Evolutionary conservation across 1,140 invertebrate species (phyloP), one percentile per base, ranked within the genome.

Genomic region (Heliconius himera): DNA sequence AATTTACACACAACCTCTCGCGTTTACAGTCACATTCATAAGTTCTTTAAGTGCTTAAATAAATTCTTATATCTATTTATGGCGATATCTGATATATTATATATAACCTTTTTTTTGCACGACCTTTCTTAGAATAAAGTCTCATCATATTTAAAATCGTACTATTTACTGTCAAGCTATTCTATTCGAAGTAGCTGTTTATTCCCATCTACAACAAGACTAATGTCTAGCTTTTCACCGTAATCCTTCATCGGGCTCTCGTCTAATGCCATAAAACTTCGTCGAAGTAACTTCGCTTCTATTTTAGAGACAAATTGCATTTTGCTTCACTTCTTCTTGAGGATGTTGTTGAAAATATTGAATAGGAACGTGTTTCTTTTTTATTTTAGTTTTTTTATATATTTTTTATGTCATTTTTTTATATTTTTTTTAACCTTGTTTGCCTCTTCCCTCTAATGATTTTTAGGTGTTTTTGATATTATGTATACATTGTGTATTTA

Each of bases 261-360:
- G 73, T 80, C 74, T 80, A 56, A 76, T 71, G 41, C 76, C 79
- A 80, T 80, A 76, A 80, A 80, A 80, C 79, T 80, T 73, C 74
- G 70, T 71, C 78, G 36, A 72, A 80, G 70, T 36, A 33, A 79
- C 74, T 76, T 49, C 38, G 36, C 33, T 70, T 75, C 54, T 46
- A 46, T 72, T 22, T 70, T 60, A 54, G n/a, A 75, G 74, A 51
- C 74, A 79, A 75, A 76, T 79, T 79, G 60, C 78, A 18, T 70
- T 36, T 70, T n/a, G 36, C 73, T 78, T 78, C 11, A 49, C 54
- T 76, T 76, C 26, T 26, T 29, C 60, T 66, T 66, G 60, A 4
- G 13, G 26, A 29, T 66, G 60, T 66, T 22, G 60, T 66, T 66
- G 60, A 2, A 11, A 66, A 26, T 66, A 29, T 66, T 66, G 29